Percentiles rank a stretch among this genome's conserved stretches.
Conservation (phyloP, 1,140 invertebrate genomes). For the Musca vetustissima region DNA sequence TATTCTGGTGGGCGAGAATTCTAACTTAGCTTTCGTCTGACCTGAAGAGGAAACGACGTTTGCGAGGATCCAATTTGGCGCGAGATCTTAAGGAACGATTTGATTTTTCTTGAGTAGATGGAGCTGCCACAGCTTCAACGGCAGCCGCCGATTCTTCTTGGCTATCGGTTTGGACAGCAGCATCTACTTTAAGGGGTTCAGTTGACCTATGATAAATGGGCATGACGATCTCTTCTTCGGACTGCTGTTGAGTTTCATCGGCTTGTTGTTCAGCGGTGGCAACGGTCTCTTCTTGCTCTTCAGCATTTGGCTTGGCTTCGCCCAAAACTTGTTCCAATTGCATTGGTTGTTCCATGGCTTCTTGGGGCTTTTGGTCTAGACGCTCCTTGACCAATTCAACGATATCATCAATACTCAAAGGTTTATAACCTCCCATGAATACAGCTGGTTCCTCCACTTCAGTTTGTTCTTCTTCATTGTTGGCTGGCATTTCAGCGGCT, state of each 20-base stretch:
- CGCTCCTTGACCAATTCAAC: slow-evolving; percentile 51
- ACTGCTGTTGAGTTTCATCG: slow-evolving; percentile 13
- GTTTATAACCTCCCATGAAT: slow-evolving; percentile 30
- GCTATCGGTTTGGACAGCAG: not conserved
- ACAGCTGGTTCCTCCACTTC: slow-evolving; percentile 14
- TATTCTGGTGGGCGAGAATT: slow-evolving; percentile 31
- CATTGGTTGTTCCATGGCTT: slow-evolving; percentile 45
- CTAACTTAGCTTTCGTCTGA: slow-evolving; percentile 46
- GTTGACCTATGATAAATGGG: slow-evolving; percentile 47
- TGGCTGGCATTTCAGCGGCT: not conserved
- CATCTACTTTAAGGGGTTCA: slow-evolving; percentile 30
- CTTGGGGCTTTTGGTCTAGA: slow-evolving; percentile 46
- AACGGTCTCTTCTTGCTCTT: slow-evolving; percentile 30
- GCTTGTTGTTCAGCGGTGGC: slow-evolving; percentile 26
- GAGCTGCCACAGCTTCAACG: not conserved
- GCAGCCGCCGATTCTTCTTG: slow-evolving; percentile 3
- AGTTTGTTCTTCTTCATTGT: not conserved
- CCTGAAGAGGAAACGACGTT: slow-evolving; percentile 52
- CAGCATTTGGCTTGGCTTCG: slow-evolving; percentile 28
- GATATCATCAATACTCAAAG: slow-evolving; percentile 50
- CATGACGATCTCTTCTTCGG: slow-evolving; percentile 38
- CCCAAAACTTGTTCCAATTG: slow-evolving; percentile 49
- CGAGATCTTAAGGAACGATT: slow-evolving; percentile 22
- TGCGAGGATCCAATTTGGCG: slow-evolving; percentile 49
- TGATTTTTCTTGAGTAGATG: not conserved